Conservation (phyloP, 2,888 invertebrate species). For the Strigamia crassipes region DNA sequence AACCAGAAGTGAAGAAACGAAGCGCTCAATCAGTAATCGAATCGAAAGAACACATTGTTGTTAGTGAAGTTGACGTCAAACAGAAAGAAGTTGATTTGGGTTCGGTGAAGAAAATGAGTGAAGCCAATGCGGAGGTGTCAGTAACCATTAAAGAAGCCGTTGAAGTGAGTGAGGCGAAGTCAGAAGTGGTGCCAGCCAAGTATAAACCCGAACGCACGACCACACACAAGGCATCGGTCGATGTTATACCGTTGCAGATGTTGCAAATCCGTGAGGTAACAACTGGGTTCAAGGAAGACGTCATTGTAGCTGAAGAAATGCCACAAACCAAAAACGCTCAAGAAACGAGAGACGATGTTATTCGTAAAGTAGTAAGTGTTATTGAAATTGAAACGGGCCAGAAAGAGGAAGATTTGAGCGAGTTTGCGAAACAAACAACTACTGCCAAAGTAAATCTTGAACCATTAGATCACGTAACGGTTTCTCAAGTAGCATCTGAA, state of each 20-base stretch:
- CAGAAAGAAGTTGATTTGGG: slow-evolving; percentile 32
- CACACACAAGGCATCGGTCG: background rate
- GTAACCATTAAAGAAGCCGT: slow-evolving; percentile 7
- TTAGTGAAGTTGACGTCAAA: slow-evolving; percentile 1
- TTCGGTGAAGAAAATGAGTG: background rate
- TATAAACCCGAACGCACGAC: background rate
- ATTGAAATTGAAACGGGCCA: slow-evolving; percentile 50
- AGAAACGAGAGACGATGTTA: slow-evolving; percentile 41
- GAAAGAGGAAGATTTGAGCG: slow-evolving; percentile 49
- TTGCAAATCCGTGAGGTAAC: background rate
- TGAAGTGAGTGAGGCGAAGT: background rate
- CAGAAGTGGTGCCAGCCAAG: background rate
- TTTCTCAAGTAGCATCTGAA: slow-evolving; percentile 37
- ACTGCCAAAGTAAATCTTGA: slow-evolving; percentile 41
- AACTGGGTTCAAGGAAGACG: slow-evolving; percentile 23
- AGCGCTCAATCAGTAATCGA: background rate
- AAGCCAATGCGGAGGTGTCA: background rate
- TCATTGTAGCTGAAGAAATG: slow-evolving; percentile 15
- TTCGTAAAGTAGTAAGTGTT: slow-evolving; percentile 49
- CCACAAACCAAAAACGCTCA: slow-evolving; percentile 25
- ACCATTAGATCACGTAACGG: slow-evolving; percentile 40
- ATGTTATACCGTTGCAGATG: background rate
- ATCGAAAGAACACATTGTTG: slow-evolving; percentile 2
- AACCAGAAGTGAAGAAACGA: background rate
- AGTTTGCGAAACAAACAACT: background rate